Base-by-base conservation (phyloP, 30 jellyfish, hydroid and myxozoan species). In the Catostylus mosaicus region DNA sequence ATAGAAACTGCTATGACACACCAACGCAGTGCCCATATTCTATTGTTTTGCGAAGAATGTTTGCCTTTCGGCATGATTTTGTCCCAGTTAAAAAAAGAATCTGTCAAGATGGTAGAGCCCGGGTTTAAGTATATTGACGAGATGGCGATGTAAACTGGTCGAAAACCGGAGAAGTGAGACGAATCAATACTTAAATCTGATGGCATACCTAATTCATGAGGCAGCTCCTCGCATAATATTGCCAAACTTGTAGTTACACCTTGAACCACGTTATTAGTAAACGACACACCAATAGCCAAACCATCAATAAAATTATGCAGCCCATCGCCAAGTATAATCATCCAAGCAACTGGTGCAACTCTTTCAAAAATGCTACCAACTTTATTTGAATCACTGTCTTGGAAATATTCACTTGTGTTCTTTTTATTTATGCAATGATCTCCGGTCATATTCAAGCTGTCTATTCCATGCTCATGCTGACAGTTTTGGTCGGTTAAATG, bases 301-400 rank as follows among this genome's bases (percentile, higher is more conserved):
- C 97, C 97, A 84, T 90, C 97, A 50, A 90, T 77, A 62, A 83
- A 90, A 61, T 90, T 90, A 61, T 90, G 97, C 60, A 90, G 75
- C 14, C 93, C 96, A 78, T 90, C 97, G 7, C 97, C 97, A 35
- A 90, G 61, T 14, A 88, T 88, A 30, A 88, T 88, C 97, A 88
- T 88, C 97, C 97, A 88, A n/a, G 93, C 97, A 73, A 88, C 97
- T 16, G 97, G 96, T 5, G 89, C 90, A 0, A 86, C 88, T 76
- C 77, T 76, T 30, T 77, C 77, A n/a, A 67, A 60, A 7, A 74
- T 32, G 51, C 86, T 38, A 14, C 73, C 81, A 24, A 67, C 77
- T 10, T 65, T 35, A 26, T 43, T 26, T 1, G 79, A 47, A 20
- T 40, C 59, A 43, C 73, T 50, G 33, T 69, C 88, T 29, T 72